Percentiles rank a stretch among this genome's conserved stretches.
Evolutionary conservation across 1,140 invertebrate species (phyloP).

Genomic region (Whitmania pigra): DNA sequence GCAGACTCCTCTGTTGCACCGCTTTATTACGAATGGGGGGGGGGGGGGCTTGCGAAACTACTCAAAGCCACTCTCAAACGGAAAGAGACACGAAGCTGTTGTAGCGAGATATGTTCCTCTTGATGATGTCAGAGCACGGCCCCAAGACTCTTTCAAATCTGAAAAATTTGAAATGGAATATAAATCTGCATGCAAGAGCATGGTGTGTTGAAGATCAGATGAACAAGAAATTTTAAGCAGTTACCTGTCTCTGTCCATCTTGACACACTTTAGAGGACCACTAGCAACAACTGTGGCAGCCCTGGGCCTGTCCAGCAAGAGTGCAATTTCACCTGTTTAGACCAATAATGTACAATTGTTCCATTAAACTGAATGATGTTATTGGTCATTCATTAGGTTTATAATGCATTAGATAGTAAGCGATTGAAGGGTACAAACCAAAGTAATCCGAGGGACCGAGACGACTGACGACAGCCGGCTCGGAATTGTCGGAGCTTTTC

Average conservation of each 20-base stretch:
- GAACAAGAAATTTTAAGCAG: background rate
- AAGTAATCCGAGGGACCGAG: slow-evolving; percentile 95
- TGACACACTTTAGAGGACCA: slow-evolving; percentile 91
- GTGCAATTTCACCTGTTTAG: slow-evolving; percentile 83
- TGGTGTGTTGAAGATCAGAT: background rate
- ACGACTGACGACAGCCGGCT: slow-evolving; percentile 74
- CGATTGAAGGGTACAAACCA: slow-evolving; percentile 46
- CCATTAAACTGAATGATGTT: background rate
- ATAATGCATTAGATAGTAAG: background rate
- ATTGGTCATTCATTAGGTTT: too few relatives aligned
- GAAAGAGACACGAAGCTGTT: slow-evolving; percentile 89
- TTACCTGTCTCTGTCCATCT: slow-evolving; percentile 75
- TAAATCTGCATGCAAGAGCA: too few relatives aligned
- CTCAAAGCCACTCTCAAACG: background rate
- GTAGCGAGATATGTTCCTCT: slow-evolving; percentile 97
- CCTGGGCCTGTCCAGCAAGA: slow-evolving; percentile 84
- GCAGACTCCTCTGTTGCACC: too few relatives aligned
- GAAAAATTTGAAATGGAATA: background rate
- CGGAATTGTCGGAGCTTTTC: slow-evolving; percentile 64
- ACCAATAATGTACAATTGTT: background rate
- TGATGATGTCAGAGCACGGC: slow-evolving; percentile 91
- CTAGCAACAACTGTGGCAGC: slow-evolving; percentile 88
- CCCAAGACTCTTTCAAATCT: slow-evolving; percentile 90
- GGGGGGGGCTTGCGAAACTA: too few relatives aligned
- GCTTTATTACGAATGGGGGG: too few relatives aligned